Base-by-base conservation (phyloP, 23 tunicate species). In the Diplosoma virens region DNA sequence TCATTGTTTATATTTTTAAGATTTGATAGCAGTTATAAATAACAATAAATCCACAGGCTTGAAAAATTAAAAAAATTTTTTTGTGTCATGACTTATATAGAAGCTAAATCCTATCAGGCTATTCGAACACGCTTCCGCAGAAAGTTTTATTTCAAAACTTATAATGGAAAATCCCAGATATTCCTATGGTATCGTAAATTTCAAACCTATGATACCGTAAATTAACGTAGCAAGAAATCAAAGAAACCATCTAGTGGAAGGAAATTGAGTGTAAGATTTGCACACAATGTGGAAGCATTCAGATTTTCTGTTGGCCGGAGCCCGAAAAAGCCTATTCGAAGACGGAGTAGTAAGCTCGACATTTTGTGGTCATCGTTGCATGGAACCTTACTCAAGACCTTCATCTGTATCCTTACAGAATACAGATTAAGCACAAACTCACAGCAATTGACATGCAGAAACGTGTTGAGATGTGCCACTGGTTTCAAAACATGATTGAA, bases 21-120 rank as follows among this genome's bases (percentile, higher is more conserved):
- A 67, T 37, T 67, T 67, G 74, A 67, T 67, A 67, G 52, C 25
- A 67, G 74, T 37, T 9, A 37, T 67, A 67, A 67, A 67, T 67
- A 67, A 35, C 74, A 67, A 67, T 37, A 67, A 67, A 36, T 52
- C 52, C 74, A 26, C 35, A 34, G 52, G 74, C 74, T 67, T 67
- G 74, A 52, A 67, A 67, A 34, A 34, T 67, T 14, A 29, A 67
- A 34, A 7, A 34, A 34, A 25, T 7, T 9, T 17, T 67, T 67
- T 67, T 61, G 69, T 35, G 35, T 29, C 69, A 61, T 2, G 6
- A 67, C 74, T 37, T 67, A 67, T 36, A 67, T 67, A 35, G 24
- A 34, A 21, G 2, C 52, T 22, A 67, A 67, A 67, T 35, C 7
- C 50, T 34, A 34, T 67, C 3, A 34, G 52, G 52, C 52, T 67